phyloP scores from a whole-genome alignment of 2,113 vertebrate genomes.

The Clarias batrachus region DNA sequence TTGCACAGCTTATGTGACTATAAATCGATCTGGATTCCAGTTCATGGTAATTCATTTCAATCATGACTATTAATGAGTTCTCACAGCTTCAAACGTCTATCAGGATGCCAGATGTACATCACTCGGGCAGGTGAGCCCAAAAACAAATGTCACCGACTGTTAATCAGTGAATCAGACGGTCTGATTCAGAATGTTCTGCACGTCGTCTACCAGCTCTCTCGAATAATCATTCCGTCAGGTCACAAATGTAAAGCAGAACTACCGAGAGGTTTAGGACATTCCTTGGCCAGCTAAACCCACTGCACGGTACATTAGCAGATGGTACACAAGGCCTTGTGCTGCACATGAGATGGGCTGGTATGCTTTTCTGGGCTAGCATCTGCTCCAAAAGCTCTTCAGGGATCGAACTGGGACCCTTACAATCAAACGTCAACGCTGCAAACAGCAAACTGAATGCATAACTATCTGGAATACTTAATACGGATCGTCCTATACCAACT shows the following conservation, averaged over 20 bases:
- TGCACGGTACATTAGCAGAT: neutral
- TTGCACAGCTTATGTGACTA: neutral
- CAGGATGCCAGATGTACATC: conserved; percentile 17
- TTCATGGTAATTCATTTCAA: conserved; percentile 9
- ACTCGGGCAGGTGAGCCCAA: conserved; percentile 12
- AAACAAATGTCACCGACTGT: conserved; percentile 6
- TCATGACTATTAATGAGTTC: conserved; percentile 15
- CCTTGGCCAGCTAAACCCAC: neutral
- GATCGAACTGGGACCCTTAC: neutral
- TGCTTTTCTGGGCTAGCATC: neutral
- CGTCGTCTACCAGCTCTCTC: neutral
- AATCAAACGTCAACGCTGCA: neutral
- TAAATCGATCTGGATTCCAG: neutral
- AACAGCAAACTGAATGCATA: neutral
- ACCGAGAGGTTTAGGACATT: neutral
- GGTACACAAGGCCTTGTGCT: neutral
- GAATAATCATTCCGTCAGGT: neutral
- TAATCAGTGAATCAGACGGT: conserved; percentile 15
- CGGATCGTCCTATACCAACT: neutral
- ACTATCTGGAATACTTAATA: neutral
- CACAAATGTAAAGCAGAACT: neutral
- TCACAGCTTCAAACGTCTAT: neutral
- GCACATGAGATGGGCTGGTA: neutral
- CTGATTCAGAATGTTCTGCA: neutral
- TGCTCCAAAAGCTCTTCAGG: neutral